phyloP scores from a whole-genome alignment of 2,113 vertebrate species.

The Heloderma charlesbogerti region DNA sequence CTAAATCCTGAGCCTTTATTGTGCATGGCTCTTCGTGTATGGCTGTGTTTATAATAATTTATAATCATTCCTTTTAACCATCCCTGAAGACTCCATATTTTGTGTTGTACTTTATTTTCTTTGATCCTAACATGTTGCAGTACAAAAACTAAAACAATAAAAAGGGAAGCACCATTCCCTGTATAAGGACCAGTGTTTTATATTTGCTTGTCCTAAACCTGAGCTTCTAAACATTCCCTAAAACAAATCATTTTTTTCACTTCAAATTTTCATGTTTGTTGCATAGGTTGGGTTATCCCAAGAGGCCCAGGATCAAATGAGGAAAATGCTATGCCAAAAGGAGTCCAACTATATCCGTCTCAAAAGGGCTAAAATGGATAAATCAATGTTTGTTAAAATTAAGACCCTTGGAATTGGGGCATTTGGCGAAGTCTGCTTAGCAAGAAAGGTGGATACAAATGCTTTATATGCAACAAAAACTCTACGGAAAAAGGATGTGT shows the following conservation, averaged over 20 bases:
- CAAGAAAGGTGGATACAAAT: conserved; percentile 95
- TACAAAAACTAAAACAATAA: conserved; percentile 44
- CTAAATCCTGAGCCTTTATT: conserved; percentile 37
- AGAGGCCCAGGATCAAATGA: conserved; percentile 99
- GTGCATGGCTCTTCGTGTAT: conserved; percentile 68
- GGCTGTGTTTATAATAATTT: conserved; percentile 63
- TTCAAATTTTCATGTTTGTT: conserved; percentile 70
- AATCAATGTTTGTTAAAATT: conserved; percentile 98
- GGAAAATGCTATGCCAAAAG: conserved; percentile 98
- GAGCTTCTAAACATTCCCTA: conserved; percentile 45
- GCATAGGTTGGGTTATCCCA: conserved; percentile 93
- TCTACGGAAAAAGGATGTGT: conserved; percentile 97
- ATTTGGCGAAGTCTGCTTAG: conserved; percentile 97
- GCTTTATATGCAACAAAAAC: conserved; percentile 99
- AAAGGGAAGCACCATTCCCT: conserved; percentile 46
- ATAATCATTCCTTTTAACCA: conserved; percentile 55
- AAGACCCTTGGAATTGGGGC: conserved; percentile 97
- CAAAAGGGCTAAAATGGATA: conserved; percentile 99
- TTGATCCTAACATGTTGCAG: conserved; percentile 68
- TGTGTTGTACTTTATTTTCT: conserved; percentile 62
- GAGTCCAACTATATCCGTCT: conserved; percentile 99
- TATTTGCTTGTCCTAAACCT: conserved; percentile 63
- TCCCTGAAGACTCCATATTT: conserved; percentile 39
- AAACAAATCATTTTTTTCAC: conserved; percentile 55
- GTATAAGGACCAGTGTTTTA: conserved; percentile 40